A percentile compares a stretch with the other conserved stretches of the same genome.
These are phyloP conservation scores for Onychomys torridus DNA, from an alignment of 2,797 vertebrate species.

Conservation along the genomic window DNA sequence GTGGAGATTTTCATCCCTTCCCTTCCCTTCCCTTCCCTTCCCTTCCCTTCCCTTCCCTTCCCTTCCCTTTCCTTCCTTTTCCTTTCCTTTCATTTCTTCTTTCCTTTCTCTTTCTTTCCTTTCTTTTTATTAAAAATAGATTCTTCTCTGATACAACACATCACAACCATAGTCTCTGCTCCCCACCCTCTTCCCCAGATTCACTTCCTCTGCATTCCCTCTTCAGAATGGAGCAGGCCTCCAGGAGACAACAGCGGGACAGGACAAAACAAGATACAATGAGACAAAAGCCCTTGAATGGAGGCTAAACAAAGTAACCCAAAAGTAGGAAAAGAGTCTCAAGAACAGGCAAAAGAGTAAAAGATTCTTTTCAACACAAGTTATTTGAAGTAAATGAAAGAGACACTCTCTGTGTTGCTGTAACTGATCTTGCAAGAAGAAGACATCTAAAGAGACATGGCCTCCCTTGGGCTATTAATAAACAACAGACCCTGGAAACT, in stretches of 20 bases:
- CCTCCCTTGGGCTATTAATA: not conserved
- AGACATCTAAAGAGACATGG: not conserved
- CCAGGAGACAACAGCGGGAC: not conserved
- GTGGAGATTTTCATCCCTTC: not conserved
- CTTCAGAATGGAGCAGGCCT: not conserved
- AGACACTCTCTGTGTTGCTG: not conserved
- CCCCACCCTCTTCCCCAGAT: not conserved
- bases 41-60: not conserved
- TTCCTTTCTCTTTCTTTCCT: not conserved
- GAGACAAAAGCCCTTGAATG: not conserved
- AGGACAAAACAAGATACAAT: not conserved
- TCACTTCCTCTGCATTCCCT: fast-evolving
- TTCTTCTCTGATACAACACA: not conserved
- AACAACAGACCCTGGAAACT: not conserved
- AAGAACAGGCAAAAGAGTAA: not conserved
- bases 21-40: not conserved
- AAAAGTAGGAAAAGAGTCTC: not conserved
- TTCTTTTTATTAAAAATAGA: not conserved
- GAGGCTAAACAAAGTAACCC: not conserved
- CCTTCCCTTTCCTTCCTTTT: not conserved
- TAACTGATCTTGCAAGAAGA: not conserved
- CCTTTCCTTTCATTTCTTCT: not conserved
- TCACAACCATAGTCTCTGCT: not conserved
- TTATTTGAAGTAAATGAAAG: not conserved
- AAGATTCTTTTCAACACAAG: not conserved